Evolutionary conservation across 2,797 vertebrate genomes (phyloP), one percentile per base, ranked within the genome.

Genomic region (Tamandua tetradactyla): DNA sequence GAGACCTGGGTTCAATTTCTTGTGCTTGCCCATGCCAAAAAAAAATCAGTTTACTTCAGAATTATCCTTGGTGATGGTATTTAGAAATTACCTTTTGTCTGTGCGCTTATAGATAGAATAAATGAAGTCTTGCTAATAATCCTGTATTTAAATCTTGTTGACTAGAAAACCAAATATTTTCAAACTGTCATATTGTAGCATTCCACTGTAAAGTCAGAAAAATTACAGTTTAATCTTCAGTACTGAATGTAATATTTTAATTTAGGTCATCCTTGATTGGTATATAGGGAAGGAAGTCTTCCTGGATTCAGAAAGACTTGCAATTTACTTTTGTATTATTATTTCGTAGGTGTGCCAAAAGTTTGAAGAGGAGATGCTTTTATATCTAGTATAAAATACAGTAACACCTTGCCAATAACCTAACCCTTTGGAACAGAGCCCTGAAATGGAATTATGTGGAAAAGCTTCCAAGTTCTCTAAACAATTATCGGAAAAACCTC

Each of bases 271-370:
- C 18, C 42, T 93, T 88, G 66, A 66, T 95, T 32, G 30, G 52
- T 75, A 79, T 17, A 22, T 85, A 32, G 55, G 6, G 12, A 47
- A 94, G 32, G 22, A 74, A 82, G 64, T 6, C 52, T 80, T 89
- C 57, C 17, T n/a, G 44, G 59, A 87, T 68, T 64, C 20, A 66
- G 81, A 95, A 89, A 57, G 27, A 42, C 88, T 25, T 14, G 23
- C 44, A 27, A 37, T 57, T 83, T 88, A 87, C 20, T 80, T 89
- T 44, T 22, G 44, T 74, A 88, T 88, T 55, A 71, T 91, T 76
- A 80, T 87, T 90, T 94, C 95, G 81, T 74, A 90, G 11, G 40
- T 75, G 27, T 69, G 78, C 91, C 91, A 81, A 59, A 68, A 68
- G 22, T 59, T 71, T 85, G 49, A 88, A 78, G 59, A 62, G 40